Conservation (phyloP, 2,797 vertebrate species). For the Sebastes trivittatus region DNA sequence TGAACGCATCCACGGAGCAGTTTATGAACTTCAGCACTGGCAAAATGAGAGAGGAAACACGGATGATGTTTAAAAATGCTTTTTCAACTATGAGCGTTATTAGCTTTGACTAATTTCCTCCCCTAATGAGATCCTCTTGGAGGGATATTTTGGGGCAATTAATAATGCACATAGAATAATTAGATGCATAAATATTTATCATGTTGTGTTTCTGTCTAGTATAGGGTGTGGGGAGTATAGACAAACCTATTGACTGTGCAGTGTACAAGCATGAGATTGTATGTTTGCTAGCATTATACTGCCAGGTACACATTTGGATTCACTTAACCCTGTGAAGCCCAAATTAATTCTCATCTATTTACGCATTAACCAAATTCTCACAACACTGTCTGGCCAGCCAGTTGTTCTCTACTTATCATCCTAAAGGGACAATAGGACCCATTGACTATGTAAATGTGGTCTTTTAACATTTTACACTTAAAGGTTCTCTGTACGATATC, state of each 20-base stretch:
- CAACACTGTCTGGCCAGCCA: not conserved
- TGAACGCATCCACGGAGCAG: constrained; percentile 59
- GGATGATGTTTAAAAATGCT: constrained; percentile 77
- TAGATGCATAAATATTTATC: constrained; percentile 83
- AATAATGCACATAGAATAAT: constrained; percentile 85
- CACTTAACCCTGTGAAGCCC: not conserved
- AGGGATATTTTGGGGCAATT: constrained; percentile 82
- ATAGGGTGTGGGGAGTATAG: constrained; percentile 35
- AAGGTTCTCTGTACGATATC: not conserved
- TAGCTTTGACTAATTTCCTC: constrained; percentile 84
- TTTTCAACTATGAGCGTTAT: constrained; percentile 80
- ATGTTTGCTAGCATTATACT: not conserved
- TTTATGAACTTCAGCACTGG: constrained; percentile 66
- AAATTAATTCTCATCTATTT: not conserved
- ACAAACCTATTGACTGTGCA: constrained; percentile 28
- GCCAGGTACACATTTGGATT: not conserved
- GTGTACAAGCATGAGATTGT: not conserved
- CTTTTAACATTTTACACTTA: not conserved
- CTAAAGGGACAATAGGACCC: not conserved
- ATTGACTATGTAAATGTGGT: not conserved
- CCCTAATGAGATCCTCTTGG: constrained; percentile 82
- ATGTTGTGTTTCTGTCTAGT: constrained; percentile 65
- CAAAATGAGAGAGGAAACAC: constrained; percentile 60
- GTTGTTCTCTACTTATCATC: not conserved
- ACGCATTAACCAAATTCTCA: not conserved